Evolutionary conservation across 1,140 invertebrate genomes (phyloP).

Genomic region (Druon quercuslanigerum): DNA sequence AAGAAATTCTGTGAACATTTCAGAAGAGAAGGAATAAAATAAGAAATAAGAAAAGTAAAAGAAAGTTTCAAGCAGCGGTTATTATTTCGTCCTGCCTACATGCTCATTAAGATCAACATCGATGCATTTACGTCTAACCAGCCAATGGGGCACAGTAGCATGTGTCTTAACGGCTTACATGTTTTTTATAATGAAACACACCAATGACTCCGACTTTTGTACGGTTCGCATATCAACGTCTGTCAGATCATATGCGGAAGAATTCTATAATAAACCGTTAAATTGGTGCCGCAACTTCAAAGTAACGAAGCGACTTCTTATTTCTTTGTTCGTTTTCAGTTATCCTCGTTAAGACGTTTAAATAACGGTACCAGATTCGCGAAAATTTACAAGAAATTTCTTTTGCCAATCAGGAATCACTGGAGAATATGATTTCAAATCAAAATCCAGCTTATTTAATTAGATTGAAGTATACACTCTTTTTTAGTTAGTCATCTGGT

Average conservation of each 20-base stretch:
- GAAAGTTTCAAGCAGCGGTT: not conserved
- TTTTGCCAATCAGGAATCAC: too few species aligned
- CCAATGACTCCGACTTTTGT: not conserved
- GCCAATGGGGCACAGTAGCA: conserved; percentile 2
- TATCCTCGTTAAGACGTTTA: too few species aligned
- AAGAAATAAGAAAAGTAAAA: not conserved
- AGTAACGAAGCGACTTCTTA: not conserved
- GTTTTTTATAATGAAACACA: not conserved
- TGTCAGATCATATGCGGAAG: not conserved
- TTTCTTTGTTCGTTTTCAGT: too few species aligned
- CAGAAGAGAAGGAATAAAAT: not conserved
- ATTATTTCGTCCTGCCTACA: not conserved
- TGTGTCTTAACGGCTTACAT: not conserved
- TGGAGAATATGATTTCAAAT: too few species aligned
- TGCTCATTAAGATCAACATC: not conserved
- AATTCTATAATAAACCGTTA: not conserved
- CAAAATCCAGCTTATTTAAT: too few species aligned
- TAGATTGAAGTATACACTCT: too few species aligned
- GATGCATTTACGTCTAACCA: not conserved
- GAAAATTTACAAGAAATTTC: too few species aligned
- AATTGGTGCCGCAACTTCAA: not conserved
- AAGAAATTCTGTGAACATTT: not conserved
- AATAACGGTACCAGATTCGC: too few species aligned
- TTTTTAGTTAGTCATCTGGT: too few species aligned
- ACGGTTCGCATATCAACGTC: not conserved